Conservation (phyloP, 2,888 invertebrate species). For the Deilephila elpenor region DNA sequence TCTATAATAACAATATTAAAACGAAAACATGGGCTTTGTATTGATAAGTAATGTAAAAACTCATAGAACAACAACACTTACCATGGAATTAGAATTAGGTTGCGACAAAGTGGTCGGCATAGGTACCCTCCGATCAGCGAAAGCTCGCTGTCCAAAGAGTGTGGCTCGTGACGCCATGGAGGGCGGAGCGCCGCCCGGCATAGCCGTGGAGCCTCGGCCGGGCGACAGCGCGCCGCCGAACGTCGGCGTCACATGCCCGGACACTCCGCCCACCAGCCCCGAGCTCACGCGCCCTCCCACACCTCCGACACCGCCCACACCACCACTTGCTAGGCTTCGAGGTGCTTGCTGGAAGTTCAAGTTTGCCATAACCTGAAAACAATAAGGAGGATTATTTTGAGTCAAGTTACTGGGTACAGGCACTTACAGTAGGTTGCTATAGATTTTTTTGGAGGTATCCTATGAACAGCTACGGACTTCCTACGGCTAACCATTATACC, state of each 20-base stretch:
- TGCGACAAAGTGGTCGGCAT: conserved; percentile 85
- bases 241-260: conserved; percentile 83
- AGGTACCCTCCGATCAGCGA: conserved; percentile 90
- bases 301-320: conserved; percentile 80
- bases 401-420: neutral
- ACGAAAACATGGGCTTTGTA: too few relatives aligned
- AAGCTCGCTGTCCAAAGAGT: conserved; percentile 92
- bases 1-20: too few relatives aligned
- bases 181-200: conserved; percentile 82
- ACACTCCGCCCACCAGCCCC: conserved; percentile 91
- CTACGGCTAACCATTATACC: too few relatives aligned
- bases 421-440: too few relatives aligned
- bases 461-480: too few relatives aligned
- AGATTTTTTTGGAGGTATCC: too few relatives aligned
- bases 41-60: too few relatives aligned
- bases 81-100: conserved; percentile 82
- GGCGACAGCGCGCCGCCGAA: conserved; percentile 80
- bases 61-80: conserved; percentile 47
- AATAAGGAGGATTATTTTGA: neutral
- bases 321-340: conserved; percentile 93
- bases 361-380: conserved; percentile 93
- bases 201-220: conserved; percentile 72
- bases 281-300: conserved; percentile 82
- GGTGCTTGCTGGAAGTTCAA: conserved; percentile 95
- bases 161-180: conserved; percentile 85